phyloP scores from a whole-genome alignment of 2,797 vertebrate species.

The Smutsia gigantea region DNA sequence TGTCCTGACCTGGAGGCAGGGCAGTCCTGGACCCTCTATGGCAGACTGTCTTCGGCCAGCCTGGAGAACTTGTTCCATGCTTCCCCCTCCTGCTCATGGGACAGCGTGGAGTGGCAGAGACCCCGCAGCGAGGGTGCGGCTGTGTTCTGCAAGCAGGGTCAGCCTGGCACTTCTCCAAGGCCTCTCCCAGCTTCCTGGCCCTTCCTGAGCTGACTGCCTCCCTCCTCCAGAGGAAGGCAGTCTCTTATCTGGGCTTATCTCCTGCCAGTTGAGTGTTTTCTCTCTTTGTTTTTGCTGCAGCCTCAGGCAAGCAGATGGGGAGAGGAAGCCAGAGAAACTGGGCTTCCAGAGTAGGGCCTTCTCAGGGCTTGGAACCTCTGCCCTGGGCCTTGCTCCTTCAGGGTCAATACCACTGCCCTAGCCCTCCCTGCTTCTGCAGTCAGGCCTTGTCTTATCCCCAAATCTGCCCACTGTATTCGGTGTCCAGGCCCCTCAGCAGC shows the following conservation, averaged over 20 bases:
- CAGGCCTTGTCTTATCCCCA: neutral
- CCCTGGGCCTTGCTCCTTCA: neutral
- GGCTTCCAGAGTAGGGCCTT: neutral
- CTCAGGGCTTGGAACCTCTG: neutral
- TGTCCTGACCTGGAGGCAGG: constrained; percentile 46
- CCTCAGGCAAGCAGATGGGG: constrained; percentile 61
- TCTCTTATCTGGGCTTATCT: constrained; percentile 77
- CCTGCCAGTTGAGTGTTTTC: constrained; percentile 68
- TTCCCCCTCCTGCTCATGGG: neutral
- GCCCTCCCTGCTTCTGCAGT: neutral
- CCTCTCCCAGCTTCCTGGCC: constrained; percentile 77
- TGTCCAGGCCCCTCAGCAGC: neutral
- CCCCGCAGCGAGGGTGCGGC: constrained; percentile 14
- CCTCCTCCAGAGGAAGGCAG: constrained; percentile 71
- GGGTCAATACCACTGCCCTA: neutral
- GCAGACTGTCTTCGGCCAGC: neutral
- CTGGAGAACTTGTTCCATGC: neutral
- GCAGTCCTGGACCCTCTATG: neutral
- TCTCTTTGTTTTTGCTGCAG: constrained; percentile 73
- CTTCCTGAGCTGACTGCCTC: neutral
- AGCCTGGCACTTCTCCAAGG: constrained; percentile 75
- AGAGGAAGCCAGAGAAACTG: neutral
- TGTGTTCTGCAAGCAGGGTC: neutral
- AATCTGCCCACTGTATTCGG: neutral
- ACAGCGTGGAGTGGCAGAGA: constrained; percentile 28